A percentile compares a stretch with the other conserved stretches of the same genome.
Evolutionary conservation across 1,140 invertebrate genomes (phyloP).

Genomic region (Bombus consobrinus): DNA sequence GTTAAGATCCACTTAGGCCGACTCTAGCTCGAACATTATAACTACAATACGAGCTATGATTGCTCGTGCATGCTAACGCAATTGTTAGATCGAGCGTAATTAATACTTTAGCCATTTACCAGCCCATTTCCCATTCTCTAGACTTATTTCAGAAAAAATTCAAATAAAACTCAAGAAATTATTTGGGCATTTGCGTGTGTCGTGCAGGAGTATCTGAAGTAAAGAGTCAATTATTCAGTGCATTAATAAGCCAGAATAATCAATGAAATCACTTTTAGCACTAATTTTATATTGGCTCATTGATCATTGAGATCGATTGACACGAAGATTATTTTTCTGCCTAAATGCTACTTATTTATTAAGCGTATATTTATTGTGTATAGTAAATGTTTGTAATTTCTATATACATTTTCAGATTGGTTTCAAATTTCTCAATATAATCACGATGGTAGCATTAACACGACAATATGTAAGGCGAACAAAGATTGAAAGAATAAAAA

Average conservation of each 20-base stretch:
- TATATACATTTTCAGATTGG: too few species aligned
- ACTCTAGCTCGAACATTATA: slow-evolving; percentile 34
- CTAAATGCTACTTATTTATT: too few species aligned
- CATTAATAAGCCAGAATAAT: too few species aligned
- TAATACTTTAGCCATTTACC: slow-evolving; percentile 11
- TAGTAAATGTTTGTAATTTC: too few species aligned
- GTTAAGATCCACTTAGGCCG: slow-evolving; percentile 55
- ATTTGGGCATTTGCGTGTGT: not conserved
- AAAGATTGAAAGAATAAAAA: not conserved
- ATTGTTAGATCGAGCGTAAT: slow-evolving; percentile 27
- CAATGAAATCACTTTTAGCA: too few species aligned
- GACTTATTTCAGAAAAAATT: not conserved
- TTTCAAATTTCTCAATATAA: too few species aligned
- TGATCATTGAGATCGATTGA: too few species aligned
- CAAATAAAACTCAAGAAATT: not conserved
- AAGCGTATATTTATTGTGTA: too few species aligned
- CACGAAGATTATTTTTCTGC: too few species aligned
- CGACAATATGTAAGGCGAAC: not conserved
- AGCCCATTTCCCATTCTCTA: not conserved
- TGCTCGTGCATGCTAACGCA: slow-evolving; percentile 14
- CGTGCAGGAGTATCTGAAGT: not conserved
- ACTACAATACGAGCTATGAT: slow-evolving; percentile 46
- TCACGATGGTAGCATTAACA: too few species aligned
- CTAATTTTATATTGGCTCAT: too few species aligned
- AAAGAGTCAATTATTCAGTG: too few species aligned